A percentile compares a stretch with the other conserved stretches of the same genome.
Evolutionary conservation across 2,888 invertebrate species (phyloP).

Genomic region (Panzeria rudis): DNA sequence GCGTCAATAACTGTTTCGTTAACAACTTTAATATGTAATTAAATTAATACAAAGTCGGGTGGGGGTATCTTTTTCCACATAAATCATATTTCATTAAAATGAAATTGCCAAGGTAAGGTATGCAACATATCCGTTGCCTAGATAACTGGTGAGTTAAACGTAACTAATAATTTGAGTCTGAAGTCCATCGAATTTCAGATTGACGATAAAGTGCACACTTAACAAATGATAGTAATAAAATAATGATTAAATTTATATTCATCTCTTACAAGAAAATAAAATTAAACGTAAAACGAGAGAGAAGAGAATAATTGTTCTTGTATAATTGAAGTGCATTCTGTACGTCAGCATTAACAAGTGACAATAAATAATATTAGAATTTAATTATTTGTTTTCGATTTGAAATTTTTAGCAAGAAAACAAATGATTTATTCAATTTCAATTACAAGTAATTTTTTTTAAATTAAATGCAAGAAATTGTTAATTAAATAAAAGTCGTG

Average conservation of each 20-base stretch:
- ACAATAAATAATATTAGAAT: conserved; percentile 16
- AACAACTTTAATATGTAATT: background rate
- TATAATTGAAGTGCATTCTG: conserved; percentile 21
- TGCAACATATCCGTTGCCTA: conserved; percentile 38
- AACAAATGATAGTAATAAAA: conserved; percentile 3
- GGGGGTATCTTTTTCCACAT: background rate
- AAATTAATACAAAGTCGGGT: background rate
- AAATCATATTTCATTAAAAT: conserved; percentile 1
- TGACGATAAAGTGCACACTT: conserved; percentile 16
- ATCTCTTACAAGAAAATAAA: background rate
- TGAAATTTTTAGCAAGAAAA: conserved; percentile 23
- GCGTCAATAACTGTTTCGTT: background rate
- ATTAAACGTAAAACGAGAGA: background rate
- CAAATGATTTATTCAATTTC: conserved; percentile 21
- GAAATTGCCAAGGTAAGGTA: background rate
- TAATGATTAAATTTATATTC: conserved; percentile 5
- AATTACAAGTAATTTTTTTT: conserved; percentile 26
- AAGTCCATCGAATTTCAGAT: conserved; percentile 28
- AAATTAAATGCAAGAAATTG: conserved; percentile 22
- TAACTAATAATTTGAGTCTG: conserved; percentile 35
- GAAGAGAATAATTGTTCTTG: background rate
- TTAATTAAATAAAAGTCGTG: conserved; percentile 1
- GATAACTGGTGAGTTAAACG: conserved; percentile 12
- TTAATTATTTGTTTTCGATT: conserved; percentile 17
- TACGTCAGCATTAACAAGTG: background rate